Conservation (phyloP, 2,113 vertebrate genomes). For the Cyanistes caeruleus region DNA sequence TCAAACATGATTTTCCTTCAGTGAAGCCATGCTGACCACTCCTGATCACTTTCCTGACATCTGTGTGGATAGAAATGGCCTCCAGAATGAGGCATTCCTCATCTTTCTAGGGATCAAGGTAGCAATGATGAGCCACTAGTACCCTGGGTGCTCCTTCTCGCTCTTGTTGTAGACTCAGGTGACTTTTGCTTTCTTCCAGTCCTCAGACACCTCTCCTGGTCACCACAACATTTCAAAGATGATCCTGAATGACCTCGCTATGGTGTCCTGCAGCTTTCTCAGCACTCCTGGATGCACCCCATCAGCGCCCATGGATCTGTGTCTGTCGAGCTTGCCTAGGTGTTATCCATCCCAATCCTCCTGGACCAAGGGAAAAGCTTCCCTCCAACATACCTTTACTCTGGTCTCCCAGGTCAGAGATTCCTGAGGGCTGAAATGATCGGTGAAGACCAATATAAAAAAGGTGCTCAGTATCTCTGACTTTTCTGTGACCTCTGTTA, state of each 20-base stretch:
- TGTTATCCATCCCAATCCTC: not conserved
- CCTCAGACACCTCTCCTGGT: not conserved
- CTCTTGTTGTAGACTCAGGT: not conserved
- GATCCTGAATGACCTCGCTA: rapidly evolving
- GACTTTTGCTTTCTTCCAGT: not conserved
- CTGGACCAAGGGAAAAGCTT: not conserved
- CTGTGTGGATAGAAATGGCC: not conserved
- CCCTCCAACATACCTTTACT: not conserved
- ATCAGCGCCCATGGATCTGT: not conserved
- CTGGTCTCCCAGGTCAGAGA: not conserved
- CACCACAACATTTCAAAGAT: not conserved
- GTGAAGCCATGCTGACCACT: not conserved
- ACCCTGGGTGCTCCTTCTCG: not conserved
- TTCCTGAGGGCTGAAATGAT: not conserved
- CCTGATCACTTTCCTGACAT: not conserved
- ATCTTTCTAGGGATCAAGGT: not conserved
- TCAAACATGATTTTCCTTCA: not conserved
- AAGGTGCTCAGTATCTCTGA: not conserved
- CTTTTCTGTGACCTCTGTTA: not conserved
- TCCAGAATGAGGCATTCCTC: not conserved
- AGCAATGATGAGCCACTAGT: not conserved
- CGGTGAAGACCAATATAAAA: not conserved
- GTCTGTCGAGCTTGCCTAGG: not conserved
- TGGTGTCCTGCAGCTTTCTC: not conserved
- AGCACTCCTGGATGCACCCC: rapidly evolving